A percentile compares a stretch with the other conserved stretches of the same genome.
phyloP scores from a whole-genome alignment of 1,140 invertebrate species.

The Lepidurus packardi region DNA sequence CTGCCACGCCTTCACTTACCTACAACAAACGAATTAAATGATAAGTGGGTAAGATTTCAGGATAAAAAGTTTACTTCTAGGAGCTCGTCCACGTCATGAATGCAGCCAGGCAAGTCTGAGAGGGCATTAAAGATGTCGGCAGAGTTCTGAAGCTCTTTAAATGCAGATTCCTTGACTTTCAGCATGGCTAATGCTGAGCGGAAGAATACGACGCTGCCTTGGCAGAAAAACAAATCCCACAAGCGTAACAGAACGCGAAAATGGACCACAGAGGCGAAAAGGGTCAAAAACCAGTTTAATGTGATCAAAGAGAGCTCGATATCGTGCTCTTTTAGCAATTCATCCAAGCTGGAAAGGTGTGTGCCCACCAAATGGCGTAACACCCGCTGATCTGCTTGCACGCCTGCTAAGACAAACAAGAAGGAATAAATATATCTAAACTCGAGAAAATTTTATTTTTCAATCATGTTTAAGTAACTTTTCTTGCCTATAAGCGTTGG shows the following conservation, averaged over 20 bases:
- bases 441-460: not conserved
- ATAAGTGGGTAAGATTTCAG: not conserved
- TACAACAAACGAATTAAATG: not conserved
- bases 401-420: slow-evolving; percentile 49
- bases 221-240: slow-evolving; percentile 95
- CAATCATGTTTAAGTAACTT: slow-evolving; percentile 25
- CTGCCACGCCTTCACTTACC: slow-evolving; percentile 48
- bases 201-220: slow-evolving; percentile 94
- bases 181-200: slow-evolving; percentile 92
- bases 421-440: slow-evolving; percentile 19
- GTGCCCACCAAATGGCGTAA: slow-evolving; percentile 81
- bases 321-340: slow-evolving; percentile 84
- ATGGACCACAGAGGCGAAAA: slow-evolving; percentile 97
- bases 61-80: slow-evolving; percentile 52
- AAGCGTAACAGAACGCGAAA: slow-evolving; percentile 90
- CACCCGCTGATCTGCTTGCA: slow-evolving; percentile 91
- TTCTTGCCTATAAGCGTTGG: slow-evolving; percentile 76
- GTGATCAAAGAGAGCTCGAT: slow-evolving; percentile 94
- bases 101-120: slow-evolving; percentile 87
- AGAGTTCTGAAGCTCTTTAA: slow-evolving; percentile 78
- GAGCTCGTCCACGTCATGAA: slow-evolving; percentile 80
- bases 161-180: slow-evolving; percentile 81
- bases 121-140: slow-evolving; percentile 95
- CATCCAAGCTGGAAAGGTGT: slow-evolving; percentile 83
- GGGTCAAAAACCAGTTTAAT: slow-evolving; percentile 93